Base-by-base conservation (phyloP, 2,113 vertebrate species). In the Eonycteris spelaea region DNA sequence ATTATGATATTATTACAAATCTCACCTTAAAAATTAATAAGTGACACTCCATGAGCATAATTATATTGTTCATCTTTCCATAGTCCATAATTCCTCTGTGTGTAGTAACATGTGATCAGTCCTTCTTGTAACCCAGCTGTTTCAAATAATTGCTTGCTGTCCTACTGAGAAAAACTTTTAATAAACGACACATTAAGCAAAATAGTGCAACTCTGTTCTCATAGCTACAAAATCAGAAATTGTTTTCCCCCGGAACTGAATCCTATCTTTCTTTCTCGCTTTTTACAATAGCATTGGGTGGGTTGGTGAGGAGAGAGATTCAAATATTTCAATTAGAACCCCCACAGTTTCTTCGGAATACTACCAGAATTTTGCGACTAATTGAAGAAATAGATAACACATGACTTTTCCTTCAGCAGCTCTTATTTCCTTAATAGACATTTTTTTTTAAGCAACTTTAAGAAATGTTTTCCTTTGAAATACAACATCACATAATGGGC, bases 331-430 rank as follows among this genome's bases (percentile, higher is more conserved):
- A 79, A 43, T 95, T 84, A 98, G 96, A 97, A 79, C 68, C 96
- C 93, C 93, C 83, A 96, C 19, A 73, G 89, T 93, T 98, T 96
- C 94, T 97, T 82, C 97, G 95, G 95, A 97, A 85, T 86, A 97
- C 63, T 55, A 86, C 95, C 95, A 97, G 73, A 89, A 97, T 43
- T 95, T 95, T 91, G 82, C 48, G 70, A 91, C 91, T 98, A 98
- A 98, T 94, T 98, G 88, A 98, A 97, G 97, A 98, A 98, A 98
- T 96, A 98, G 96, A 97, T 98, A 98, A 97, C 70, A 92, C 59
- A 40, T 95, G 71, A 51, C 96, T 95, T 98, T 97, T 97, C 88
- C 77, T 97, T 98, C 91, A 91, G 97, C 77, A 84, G 75, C 26
- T 77, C 95, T 97, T 97, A 97, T 97, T 98, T 98, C 87, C 97